Conservation (phyloP, 2,113 vertebrate genomes). For the Prietella phreatophila region DNA sequence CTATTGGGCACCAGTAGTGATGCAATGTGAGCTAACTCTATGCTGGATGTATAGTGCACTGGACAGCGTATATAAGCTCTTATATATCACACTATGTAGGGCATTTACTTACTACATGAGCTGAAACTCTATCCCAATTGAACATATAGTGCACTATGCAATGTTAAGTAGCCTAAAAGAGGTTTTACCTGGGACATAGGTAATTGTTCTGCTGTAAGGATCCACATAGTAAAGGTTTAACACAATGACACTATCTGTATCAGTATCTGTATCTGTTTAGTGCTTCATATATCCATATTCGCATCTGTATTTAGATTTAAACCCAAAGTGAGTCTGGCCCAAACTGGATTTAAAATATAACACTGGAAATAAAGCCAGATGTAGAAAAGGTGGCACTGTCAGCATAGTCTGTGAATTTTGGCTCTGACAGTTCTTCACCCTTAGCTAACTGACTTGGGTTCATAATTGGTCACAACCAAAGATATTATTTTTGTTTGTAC, state of each 20-base stretch:
- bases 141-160: neutral
- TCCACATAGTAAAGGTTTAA: neutral
- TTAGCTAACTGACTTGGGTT: neutral
- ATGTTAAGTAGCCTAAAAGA: neutral
- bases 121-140: neutral
- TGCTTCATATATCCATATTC: neutral
- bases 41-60: neutral
- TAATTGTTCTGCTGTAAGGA: neutral
- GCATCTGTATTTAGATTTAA: neutral
- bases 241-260: neutral
- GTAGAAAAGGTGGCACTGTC: neutral
- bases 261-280: neutral
- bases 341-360: neutral
- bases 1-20: neutral
- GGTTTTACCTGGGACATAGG: neutral
- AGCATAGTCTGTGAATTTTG: neutral
- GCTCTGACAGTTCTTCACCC: neutral
- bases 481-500: neutral
- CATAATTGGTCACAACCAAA: neutral
- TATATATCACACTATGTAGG: neutral
- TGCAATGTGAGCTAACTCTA: neutral
- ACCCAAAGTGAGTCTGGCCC: neutral
- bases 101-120: neutral
- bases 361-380: neutral
- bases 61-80: neutral